phyloP scores from a whole-genome alignment of 2,888 invertebrate genomes.

The Cetonia aurata region DNA sequence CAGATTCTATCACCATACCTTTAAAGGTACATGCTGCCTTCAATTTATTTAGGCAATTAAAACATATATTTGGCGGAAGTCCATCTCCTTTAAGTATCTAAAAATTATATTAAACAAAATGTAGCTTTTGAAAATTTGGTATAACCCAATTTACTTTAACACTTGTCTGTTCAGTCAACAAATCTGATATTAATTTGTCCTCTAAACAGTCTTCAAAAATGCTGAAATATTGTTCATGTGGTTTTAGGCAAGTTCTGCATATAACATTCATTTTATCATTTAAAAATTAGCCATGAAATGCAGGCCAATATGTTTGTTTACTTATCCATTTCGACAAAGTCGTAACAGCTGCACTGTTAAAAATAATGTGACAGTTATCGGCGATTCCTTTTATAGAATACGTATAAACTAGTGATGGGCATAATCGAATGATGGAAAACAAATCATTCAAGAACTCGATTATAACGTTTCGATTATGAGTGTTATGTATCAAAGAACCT shows the following conservation, averaged over 20 bases:
- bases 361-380: too few species aligned
- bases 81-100: constrained; percentile 14
- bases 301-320: too few species aligned
- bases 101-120: neutral
- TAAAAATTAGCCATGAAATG: too few species aligned
- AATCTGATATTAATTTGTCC: constrained; percentile 12
- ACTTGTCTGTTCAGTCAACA: constrained; percentile 5
- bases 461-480: too few species aligned
- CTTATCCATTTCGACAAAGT: too few species aligned
- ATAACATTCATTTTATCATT: neutral
- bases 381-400: too few species aligned
- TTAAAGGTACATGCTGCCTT: neutral
- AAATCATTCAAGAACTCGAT: too few species aligned
- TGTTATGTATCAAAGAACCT: too few species aligned
- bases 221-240: neutral
- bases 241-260: constrained; percentile 11
- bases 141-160: neutral
- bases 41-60: constrained; percentile 1
- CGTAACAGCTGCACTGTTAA: too few species aligned
- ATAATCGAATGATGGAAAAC: too few species aligned
- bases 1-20: constrained; percentile 8
- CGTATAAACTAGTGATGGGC: too few species aligned
- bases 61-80: constrained; percentile 6
- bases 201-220: constrained; percentile 4
- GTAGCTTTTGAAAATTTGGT: neutral